Evolutionary conservation across 2,888 invertebrate species (phyloP), one percentile per base, ranked within the genome.

Genomic region (Hyposoter dolosus): DNA sequence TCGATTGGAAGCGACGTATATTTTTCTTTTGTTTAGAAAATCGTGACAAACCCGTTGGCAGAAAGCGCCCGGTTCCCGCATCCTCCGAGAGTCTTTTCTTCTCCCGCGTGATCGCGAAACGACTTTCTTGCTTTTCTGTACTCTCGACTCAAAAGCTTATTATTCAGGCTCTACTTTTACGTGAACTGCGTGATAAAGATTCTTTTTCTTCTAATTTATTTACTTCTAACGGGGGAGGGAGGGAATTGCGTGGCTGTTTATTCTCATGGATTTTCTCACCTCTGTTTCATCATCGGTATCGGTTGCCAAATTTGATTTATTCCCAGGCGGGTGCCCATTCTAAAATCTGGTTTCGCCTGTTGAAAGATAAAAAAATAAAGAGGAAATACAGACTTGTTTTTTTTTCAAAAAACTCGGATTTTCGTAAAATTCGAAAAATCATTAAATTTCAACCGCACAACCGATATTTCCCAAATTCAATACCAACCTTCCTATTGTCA

Each of bases 291-390:
- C 80, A 94, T 88, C 12, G 93, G 92, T 85, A 94, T 91, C 60
- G 95, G 94, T 94, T 95, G 95, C 95, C 96, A 97, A 91, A 97
- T 95, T 95, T 96, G 96, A 90, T 95, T 96, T 28, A 96, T 95
- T 6, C 96, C 96, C 89, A 96, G 95, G 83, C 97, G 94, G 47
- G 96, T 94, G 9, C 97, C 96, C 86, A 96, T 95, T 68, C 96
- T 96, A 90, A 97, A 96, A 85, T 96, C 96, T 88, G 96, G 96
- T 88, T 96, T 96, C 92, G 96, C 97, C 97, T 97, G 92, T 87
- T 92, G 28, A 28, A 28, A n/a, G n/a, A n/a, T n/a, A n/a, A n/a
- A n/a, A n/a, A n/a, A n/a, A n/a, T n/a, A n/a, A n/a, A n/a, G n/a
- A n/a, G n/a, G n/a, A n/a, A n/a, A n/a, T n/a, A n/a, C n/a, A n/a